Evolutionary conservation across 2,113 vertebrate species (phyloP).

Genomic region (Chlamydotis undulata): DNA sequence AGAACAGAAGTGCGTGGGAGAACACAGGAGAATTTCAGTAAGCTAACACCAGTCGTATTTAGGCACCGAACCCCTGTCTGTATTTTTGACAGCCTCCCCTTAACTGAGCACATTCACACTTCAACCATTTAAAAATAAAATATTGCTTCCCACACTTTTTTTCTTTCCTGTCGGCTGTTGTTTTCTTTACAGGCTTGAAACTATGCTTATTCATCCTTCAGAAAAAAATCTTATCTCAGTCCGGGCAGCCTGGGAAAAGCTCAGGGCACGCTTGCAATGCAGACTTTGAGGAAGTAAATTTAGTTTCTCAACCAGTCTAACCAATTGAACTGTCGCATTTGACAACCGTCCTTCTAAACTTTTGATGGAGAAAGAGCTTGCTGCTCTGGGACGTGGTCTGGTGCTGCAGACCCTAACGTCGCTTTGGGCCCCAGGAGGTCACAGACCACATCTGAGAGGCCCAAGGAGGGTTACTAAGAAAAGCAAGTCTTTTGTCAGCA

Average conservation of each 20-base stretch:
- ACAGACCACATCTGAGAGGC: neutral
- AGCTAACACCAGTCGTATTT: neutral
- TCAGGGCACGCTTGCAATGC: neutral
- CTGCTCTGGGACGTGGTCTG: rapidly evolving
- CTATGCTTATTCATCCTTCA: neutral
- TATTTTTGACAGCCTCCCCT: neutral
- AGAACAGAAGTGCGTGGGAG: neutral
- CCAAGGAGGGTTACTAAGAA: neutral
- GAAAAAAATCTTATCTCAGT: neutral
- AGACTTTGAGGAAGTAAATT: conserved; percentile 7
- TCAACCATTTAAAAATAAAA: neutral
- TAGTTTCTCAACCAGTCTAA: neutral
- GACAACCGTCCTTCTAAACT: neutral
- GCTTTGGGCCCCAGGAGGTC: neutral
- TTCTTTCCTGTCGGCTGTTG: neutral
- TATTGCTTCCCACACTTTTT: neutral
- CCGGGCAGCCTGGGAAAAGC: neutral
- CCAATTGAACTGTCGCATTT: rapidly evolving
- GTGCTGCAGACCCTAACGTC: neutral
- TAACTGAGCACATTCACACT: neutral
- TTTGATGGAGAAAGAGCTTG: neutral
- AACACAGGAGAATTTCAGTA: neutral
- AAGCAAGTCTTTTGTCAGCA: neutral
- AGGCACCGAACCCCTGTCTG: neutral
- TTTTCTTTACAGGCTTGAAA: neutral